A percentile compares a stretch with the other conserved stretches of the same genome.
Evolutionary conservation across 2,113 vertebrate species (phyloP).

Genomic region (Monopterus albus): DNA sequence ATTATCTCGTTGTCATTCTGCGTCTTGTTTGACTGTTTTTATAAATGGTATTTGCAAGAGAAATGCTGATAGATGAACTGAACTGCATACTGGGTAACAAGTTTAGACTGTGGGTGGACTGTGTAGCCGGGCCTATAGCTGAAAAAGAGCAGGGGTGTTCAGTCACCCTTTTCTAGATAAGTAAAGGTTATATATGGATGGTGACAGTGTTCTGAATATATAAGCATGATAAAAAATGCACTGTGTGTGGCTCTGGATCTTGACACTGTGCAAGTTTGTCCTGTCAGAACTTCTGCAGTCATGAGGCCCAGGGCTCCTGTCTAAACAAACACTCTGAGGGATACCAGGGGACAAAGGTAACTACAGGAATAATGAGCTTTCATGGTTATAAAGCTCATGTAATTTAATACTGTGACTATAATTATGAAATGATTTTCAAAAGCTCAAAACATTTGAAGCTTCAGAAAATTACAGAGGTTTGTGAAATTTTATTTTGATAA

Average conservation of each 20-base stretch:
- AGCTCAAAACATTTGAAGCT: too few relatives aligned
- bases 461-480: not conserved
- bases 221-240: constrained; percentile 11
- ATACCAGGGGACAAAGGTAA: constrained; percentile 91
- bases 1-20: not conserved
- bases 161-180: constrained; percentile 14
- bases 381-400: not conserved
- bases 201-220: constrained; percentile 39
- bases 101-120: constrained; percentile 2
- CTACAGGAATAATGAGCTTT: not conserved
- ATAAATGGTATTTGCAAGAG: constrained; percentile 1
- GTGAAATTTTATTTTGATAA: not conserved
- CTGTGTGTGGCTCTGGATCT: constrained; percentile 7
- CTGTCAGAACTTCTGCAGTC: constrained; percentile 93
- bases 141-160: constrained; percentile 7
- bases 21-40: not conserved
- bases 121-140: too few relatives aligned
- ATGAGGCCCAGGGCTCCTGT: constrained; percentile 92
- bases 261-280: constrained; percentile 44
- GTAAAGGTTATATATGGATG: constrained; percentile 46
- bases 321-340: constrained; percentile 95
- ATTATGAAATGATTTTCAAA: too few relatives aligned
- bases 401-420: too few relatives aligned
- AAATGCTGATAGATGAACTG: not conserved
- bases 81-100: not conserved